Base-by-base conservation (phyloP, 2,888 invertebrate genomes). In the Lasioglossum villosulum region DNA sequence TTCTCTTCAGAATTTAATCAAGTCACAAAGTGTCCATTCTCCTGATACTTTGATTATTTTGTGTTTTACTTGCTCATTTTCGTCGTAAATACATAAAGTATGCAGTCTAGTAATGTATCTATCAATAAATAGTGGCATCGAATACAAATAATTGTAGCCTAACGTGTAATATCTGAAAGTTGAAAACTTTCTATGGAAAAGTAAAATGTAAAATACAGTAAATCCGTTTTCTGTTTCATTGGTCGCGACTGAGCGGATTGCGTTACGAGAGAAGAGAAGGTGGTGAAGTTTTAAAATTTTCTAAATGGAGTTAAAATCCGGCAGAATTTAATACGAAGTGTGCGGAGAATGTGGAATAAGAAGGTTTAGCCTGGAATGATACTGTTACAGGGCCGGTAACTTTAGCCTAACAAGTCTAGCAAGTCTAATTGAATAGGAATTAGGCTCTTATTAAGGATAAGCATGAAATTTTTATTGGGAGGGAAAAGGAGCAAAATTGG, bases 281-380 rank as follows among this genome's bases (percentile, higher is more conserved):
- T 4, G 80, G 30, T n/a, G 23, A 34, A 82, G 63, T 82, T 71
- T 71, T n/a, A 56, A 78, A 82, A 78, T 77, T 45, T 63, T 70
- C 16, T 76, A 45, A 74, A 70, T 27, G 30, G 59, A 74, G 56
- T 74, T 45, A 45, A 74, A 37, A 27, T 71, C 34, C 12, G 37
- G 10, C 48, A 27, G 59, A 77, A 82, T 82, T 45, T 77, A 75
- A 75, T 59, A 23, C 27, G n/a, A 70, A 74, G 74, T n/a, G 23
- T 63, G 56, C 39, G 27, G 34, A 56, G 56, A 63, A 27, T 66
- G 71, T 66, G 63, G 56, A 39, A 10, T 76, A 83, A 77, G 59
- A 70, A 66, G 73, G 63, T 83, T 80, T 80, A 83, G 72, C 42
- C n/a, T 10, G 52, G 56, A 72, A 63, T 52, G 75, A 80, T 83